Conservation (phyloP, 2,797 vertebrate genomes). For the Dermochelys coriacea region DNA sequence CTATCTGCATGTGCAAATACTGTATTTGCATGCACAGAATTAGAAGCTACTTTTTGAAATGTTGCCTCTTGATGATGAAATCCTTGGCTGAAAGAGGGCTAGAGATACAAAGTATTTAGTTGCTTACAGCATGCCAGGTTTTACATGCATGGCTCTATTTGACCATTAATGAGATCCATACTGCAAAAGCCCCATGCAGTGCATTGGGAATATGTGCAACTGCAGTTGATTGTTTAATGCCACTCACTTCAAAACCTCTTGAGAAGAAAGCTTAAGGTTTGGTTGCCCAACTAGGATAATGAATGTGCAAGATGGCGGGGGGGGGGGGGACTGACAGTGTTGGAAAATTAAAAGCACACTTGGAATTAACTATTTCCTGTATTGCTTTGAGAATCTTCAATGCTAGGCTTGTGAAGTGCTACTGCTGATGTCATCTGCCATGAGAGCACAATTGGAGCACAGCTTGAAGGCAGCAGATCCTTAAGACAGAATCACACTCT, state of each 20-base stretch:
- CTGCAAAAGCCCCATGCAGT: neutral
- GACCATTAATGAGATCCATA: slow-evolving; percentile 56
- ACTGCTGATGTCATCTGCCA: slow-evolving; percentile 59
- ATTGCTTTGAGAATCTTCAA: slow-evolving; percentile 46
- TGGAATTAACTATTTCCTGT: slow-evolving; percentile 75
- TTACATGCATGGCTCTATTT: slow-evolving; percentile 22
- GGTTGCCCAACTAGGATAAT: neutral
- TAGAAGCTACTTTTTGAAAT: neutral
- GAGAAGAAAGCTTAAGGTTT: slow-evolving; percentile 50
- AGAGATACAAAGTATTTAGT: neutral
- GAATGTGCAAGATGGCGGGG: slow-evolving; percentile 32
- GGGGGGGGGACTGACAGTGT: slow-evolving; percentile 50
- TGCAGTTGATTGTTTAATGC: slow-evolving; percentile 68
- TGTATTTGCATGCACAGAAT: neutral
- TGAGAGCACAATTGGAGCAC: slow-evolving; percentile 47
- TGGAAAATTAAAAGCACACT: slow-evolving; percentile 62
- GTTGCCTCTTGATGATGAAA: slow-evolving; percentile 26
- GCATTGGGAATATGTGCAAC: slow-evolving; percentile 42
- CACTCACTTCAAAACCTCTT: slow-evolving; percentile 50
- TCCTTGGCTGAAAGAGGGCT: slow-evolving; percentile 1
- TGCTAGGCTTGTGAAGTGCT: slow-evolving; percentile 33
- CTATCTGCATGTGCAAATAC: neutral
- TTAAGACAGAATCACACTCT: slow-evolving; percentile 38
- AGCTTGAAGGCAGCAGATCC: slow-evolving; percentile 40
- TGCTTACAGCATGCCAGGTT: slow-evolving; percentile 42